Percentiles rank a stretch among this genome's conserved stretches.
Conservation (phyloP, 2,888 invertebrate species). For the Petrophora chlorosata region DNA sequence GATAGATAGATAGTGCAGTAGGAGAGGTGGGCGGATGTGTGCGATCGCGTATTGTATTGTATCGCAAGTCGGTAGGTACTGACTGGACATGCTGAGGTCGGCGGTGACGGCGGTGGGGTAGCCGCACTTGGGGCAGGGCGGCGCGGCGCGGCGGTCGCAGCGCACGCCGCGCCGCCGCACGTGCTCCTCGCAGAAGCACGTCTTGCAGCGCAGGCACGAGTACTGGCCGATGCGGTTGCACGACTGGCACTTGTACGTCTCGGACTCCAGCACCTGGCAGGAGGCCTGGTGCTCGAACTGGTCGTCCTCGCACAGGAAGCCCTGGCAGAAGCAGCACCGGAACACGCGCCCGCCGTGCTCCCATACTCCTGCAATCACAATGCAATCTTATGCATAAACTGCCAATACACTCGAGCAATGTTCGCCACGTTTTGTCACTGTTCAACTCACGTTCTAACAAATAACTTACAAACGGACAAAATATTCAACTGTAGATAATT, state of each 20-base stretch:
- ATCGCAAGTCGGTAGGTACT: conserved; percentile 56
- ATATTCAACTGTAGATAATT: too few relatives aligned
- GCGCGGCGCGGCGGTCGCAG: conserved; percentile 52
- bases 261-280: conserved; percentile 97
- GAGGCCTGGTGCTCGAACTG: conserved; percentile 99
- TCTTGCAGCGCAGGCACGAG: conserved; percentile 97
- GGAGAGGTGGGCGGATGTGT: too few relatives aligned
- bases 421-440: too few relatives aligned
- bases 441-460: too few relatives aligned
- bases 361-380: conserved; percentile 92
- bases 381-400: too few relatives aligned
- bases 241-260: conserved; percentile 97
- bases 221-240: conserved; percentile 97
- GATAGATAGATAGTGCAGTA: too few relatives aligned
- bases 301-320: conserved; percentile 96
- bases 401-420: too few relatives aligned
- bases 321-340: conserved; percentile 95
- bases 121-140: conserved; percentile 96
- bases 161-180: conserved; percentile 86
- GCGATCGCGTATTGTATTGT: neutral
- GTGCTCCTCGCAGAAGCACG: conserved; percentile 98
- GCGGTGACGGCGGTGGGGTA: conserved; percentile 96
- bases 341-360: conserved; percentile 97
- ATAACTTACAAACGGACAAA: too few relatives aligned
- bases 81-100: conserved; percentile 97